Conservation (phyloP, 2,888 invertebrate species). For the Periphyllus acericola region DNA sequence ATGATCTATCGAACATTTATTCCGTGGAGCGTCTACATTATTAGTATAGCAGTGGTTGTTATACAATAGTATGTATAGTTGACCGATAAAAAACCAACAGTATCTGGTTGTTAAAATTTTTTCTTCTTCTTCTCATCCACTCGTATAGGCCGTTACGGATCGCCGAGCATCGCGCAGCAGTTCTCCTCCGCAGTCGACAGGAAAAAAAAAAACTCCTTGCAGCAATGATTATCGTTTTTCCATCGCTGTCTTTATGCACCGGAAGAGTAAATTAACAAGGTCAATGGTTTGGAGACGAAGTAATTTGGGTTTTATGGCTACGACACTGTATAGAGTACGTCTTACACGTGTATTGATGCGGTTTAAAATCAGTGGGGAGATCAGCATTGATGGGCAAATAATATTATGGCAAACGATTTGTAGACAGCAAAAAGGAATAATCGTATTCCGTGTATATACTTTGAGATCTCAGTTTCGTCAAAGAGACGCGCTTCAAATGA, state of each 20-base stretch:
- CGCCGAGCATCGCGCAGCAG: background rate
- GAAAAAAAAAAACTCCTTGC: slow-evolving; percentile 4
- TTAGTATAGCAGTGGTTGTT: slow-evolving; percentile 4
- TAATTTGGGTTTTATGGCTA: slow-evolving; percentile 20
- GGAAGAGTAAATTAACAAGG: slow-evolving; percentile 59
- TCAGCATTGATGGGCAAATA: background rate
- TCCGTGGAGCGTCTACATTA: background rate
- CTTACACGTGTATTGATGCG: slow-evolving; percentile 22
- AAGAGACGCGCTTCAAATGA: too few relatives aligned
- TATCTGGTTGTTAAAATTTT: slow-evolving; percentile 21
- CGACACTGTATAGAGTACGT: background rate
- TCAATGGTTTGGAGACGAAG: slow-evolving; percentile 49
- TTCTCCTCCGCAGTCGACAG: slow-evolving; percentile 23
- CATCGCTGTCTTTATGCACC: slow-evolving; percentile 24
- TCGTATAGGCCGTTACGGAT: slow-evolving; percentile 43
- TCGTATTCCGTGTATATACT: background rate
- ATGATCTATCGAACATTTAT: slow-evolving; percentile 13
- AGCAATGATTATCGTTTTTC: slow-evolving; percentile 50
- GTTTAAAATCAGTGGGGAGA: slow-evolving; percentile 31
- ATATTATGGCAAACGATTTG: background rate
- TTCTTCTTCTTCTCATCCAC: background rate
- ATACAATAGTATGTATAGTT: slow-evolving; percentile 10
- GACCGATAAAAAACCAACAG: slow-evolving; percentile 47
- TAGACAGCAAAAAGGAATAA: background rate
- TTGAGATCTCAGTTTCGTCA: too few relatives aligned